Evolutionary conservation across 64 coral and sea anemone species (phyloP).

Genomic region (Trachythela sp.): DNA sequence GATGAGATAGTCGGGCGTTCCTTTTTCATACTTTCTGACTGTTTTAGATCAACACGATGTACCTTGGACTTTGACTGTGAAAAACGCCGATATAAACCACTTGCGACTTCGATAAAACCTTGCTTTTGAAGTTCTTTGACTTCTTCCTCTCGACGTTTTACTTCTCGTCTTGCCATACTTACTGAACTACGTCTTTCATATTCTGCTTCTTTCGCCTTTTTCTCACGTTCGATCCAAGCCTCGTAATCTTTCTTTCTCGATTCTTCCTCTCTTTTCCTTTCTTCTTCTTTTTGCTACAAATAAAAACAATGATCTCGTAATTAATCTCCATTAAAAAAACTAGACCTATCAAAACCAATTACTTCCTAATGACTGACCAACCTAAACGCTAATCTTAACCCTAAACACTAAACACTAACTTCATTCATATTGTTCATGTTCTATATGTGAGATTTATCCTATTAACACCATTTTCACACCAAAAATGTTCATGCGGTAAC

Average conservation of each 20-base stretch:
- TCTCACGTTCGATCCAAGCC: slow-evolving; percentile 77
- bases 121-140: slow-evolving; percentile 26
- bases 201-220: slow-evolving; percentile 77
- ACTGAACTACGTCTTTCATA: slow-evolving; percentile 72
- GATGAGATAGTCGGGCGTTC: background rate
- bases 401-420: too few species aligned
- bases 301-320: background rate
- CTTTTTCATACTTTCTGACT: slow-evolving; percentile 2
- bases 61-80: slow-evolving; percentile 27
- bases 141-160: slow-evolving; percentile 37
- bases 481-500: too few species aligned
- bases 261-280: slow-evolving; percentile 72
- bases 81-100: slow-evolving; percentile 53
- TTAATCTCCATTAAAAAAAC: background rate
- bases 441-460: too few species aligned
- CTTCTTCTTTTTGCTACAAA: slow-evolving; percentile 35
- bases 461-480: too few species aligned
- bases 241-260: slow-evolving; percentile 67
- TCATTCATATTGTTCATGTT: too few species aligned
- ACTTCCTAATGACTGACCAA: too few species aligned
- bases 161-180: slow-evolving; percentile 73
- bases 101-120: slow-evolving; percentile 48
- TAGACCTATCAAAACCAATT: too few species aligned
- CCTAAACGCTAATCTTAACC: too few species aligned
- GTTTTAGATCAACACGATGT: slow-evolving; percentile 5